phyloP scores from a whole-genome alignment of 1,140 invertebrate genomes.

The Halesus radiatus region DNA sequence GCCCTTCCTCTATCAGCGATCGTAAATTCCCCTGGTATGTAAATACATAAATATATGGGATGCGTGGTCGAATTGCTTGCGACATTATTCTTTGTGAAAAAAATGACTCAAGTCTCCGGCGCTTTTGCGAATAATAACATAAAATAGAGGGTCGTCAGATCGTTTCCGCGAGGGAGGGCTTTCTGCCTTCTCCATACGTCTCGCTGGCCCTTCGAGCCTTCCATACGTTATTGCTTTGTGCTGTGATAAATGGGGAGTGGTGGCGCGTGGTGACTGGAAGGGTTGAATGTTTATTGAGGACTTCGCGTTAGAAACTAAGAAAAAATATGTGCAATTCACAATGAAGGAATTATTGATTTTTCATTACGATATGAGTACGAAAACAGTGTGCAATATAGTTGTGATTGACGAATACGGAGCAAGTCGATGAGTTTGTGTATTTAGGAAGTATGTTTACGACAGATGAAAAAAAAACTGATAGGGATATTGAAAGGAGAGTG shows the following conservation, averaged over 20 bases:
- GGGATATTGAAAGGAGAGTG: too few relatives aligned
- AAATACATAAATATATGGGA: conserved; percentile 53
- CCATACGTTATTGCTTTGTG: not conserved
- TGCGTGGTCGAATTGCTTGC: conserved; percentile 42
- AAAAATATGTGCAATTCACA: too few relatives aligned
- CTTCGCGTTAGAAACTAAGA: too few relatives aligned
- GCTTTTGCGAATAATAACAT: conserved; percentile 55
- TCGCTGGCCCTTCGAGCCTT: not conserved
- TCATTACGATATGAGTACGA: too few relatives aligned
- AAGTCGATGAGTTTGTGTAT: too few relatives aligned
- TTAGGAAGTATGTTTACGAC: too few relatives aligned
- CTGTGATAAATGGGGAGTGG: not conserved
- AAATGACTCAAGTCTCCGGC: conserved; percentile 32
- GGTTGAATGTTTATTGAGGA: not conserved
- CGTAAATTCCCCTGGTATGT: conserved; percentile 47
- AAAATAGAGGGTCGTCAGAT: conserved; percentile 53
- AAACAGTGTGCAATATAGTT: too few relatives aligned
- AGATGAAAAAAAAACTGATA: too few relatives aligned
- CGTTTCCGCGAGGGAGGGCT: conserved; percentile 46
- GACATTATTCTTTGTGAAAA: conserved; percentile 41
- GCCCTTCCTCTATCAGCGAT: not conserved
- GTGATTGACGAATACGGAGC: too few relatives aligned
- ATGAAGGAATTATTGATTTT: too few relatives aligned
- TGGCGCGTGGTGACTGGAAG: not conserved
- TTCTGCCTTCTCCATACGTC: conserved; percentile 41